Evolutionary conservation across 2,797 vertebrate species (phyloP), one percentile per base, ranked within the genome.

Genomic region (Sebastes flavidus): DNA sequence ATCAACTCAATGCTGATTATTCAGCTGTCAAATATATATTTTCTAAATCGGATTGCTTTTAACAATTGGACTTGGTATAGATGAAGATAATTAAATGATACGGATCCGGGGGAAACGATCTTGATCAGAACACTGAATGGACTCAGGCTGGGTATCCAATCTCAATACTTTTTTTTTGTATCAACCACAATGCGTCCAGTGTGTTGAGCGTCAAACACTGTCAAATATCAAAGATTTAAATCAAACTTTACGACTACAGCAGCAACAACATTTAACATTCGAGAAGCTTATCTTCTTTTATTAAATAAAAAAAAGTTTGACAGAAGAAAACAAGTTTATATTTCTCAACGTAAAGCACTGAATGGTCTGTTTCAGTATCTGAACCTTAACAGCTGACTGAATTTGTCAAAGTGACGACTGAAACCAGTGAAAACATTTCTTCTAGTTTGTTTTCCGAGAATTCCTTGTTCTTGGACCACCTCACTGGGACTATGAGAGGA

Each of bases 401-500:
- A 38, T 38, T n/a, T 14, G 5, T 74, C 14, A 46, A 29, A 55
- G 34, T 34, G 76, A 52, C 4, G 34, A 34, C 58, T n/a, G 59
- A 0, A 10, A 68, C 56, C 16, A 34, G 9, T 29, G 5, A 38
- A 18, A 73, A 69, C 67, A 34, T 25, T 8, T 22, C 25, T 42
- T 36, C 8, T 36, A 12, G 16, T 68, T 52, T 66, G n/a, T 74
- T 83, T 60, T 54, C 76, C 78, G 55, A 81, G 36, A 65, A 55
- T 72, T 63, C 61, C 63, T 34, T n/a, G 14, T 63, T 56, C 63
- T 34, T n/a, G 14, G 12, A 42, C 42, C 46, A 42, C 62, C 5
- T 79, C 55, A 68, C 18, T 0, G 20, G 25, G 52, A 68, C 36
- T 27, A 52, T 52, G 69, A 68, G n/a, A 63, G 69, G 84, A 88